phyloP scores from a whole-genome alignment of 2,797 vertebrate genomes.

The Florisuga fusca region DNA sequence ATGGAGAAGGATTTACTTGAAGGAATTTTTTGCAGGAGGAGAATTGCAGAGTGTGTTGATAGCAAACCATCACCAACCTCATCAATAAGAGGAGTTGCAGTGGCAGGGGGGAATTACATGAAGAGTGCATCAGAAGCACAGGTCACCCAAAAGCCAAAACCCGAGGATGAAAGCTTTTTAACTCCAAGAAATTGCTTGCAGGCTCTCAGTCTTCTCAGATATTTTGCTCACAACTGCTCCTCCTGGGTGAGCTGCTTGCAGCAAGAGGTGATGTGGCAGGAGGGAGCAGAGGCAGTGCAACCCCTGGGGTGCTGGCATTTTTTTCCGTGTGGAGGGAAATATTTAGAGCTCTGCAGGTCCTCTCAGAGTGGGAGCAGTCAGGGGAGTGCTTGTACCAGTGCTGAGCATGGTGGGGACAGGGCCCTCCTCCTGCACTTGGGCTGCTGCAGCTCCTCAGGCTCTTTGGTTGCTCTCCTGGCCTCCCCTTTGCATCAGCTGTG shows the following conservation, averaged over 20 bases:
- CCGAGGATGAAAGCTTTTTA: neutral
- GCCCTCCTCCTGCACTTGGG: neutral
- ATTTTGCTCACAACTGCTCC: neutral
- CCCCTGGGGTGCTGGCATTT: rapidly evolving
- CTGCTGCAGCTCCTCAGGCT: neutral
- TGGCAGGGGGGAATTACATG: slow-evolving; percentile 41
- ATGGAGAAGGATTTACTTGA: neutral
- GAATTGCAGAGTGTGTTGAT: slow-evolving; percentile 18
- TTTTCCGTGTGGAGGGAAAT: neutral
- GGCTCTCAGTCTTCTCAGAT: neutral
- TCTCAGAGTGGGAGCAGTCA: neutral
- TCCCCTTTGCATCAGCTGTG: neutral
- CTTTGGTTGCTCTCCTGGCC: slow-evolving; percentile 26
- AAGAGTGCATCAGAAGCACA: slow-evolving; percentile 35
- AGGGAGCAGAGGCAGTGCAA: neutral
- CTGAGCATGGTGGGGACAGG: neutral
- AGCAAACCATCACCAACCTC: slow-evolving; percentile 3
- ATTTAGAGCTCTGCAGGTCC: neutral
- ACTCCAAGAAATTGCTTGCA: neutral
- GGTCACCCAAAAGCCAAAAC: slow-evolving; percentile 38
- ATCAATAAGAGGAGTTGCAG: slow-evolving; percentile 43
- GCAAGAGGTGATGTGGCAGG: neutral
- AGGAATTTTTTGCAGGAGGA: slow-evolving; percentile 35
- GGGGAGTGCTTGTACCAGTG: neutral
- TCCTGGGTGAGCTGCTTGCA: neutral